Base-by-base conservation (phyloP, 2,888 invertebrate genomes). In the Strigamia maritima region DNA sequence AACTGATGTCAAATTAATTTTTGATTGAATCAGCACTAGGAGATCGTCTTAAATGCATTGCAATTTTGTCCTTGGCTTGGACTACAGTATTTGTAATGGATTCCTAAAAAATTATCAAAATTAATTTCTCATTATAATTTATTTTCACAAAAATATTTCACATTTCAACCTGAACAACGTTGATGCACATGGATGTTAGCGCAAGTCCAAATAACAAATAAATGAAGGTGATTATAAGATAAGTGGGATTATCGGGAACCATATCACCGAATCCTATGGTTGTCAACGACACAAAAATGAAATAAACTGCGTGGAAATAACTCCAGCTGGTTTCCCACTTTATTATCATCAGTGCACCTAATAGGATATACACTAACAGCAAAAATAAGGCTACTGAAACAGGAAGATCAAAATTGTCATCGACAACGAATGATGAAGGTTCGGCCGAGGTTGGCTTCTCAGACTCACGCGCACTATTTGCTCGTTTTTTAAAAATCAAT, bases 101-200 rank as follows among this genome's bases (percentile, higher is more conserved):
- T n/a, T n/a, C n/a, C n/a, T n/a, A n/a, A n/a, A n/a, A n/a, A n/a
- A n/a, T n/a, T n/a, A n/a, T n/a, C n/a, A n/a, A n/a, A n/a, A n/a
- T n/a, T n/a, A n/a, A n/a, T n/a, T n/a, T n/a, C n/a, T n/a, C n/a
- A n/a, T n/a, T n/a, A n/a, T n/a, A n/a, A n/a, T n/a, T n/a, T n/a
- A n/a, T n/a, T n/a, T n/a, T n/a, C n/a, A n/a, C n/a, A n/a, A n/a
- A n/a, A n/a, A n/a, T n/a, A n/a, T n/a, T n/a, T 31, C 31, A 2
- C 2, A 31, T 31, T 31, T 31, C 3, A 31, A 92, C 92, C 88
- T 97, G 97, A 0, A 97, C 95, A 19, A 98, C 96, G 84, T 97
- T 97, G 83, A 98, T 94, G 86, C 95, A 95, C 97, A 98, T 97
- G 82, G 97, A 95, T 77, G 97, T 97, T 24, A 98, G 88, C 0